These are phyloP conservation scores for Lerista edwardsae DNA, from an alignment of 2,797 vertebrate genomes.

Conservation along the genomic window DNA sequence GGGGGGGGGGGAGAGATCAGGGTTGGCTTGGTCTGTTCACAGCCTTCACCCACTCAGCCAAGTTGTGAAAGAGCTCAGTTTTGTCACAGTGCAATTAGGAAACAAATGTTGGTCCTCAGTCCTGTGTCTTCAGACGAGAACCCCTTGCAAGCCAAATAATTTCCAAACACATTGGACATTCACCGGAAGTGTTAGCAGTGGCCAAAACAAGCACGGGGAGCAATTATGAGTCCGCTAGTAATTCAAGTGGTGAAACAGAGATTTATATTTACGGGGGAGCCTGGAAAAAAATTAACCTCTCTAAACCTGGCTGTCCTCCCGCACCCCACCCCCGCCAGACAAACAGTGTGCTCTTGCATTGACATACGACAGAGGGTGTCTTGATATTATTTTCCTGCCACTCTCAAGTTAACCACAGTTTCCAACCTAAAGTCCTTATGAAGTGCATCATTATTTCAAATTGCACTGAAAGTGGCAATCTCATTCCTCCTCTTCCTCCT, in stretches of 20 bases:
- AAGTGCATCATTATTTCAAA: not conserved
- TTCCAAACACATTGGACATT: not conserved
- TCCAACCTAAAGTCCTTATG: not conserved
- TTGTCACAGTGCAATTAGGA: not conserved
- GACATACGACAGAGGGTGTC: not conserved
- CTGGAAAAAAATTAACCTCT: not conserved
- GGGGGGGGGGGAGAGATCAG: no score
- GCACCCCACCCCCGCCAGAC: not conserved
- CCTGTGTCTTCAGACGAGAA: not conserved
- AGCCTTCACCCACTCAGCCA: not conserved
- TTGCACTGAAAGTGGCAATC: not conserved
- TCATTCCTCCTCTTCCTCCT: no score
- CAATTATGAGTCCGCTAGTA: not conserved
- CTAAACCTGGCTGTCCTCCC: constrained; percentile 7
- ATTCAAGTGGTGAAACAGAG: constrained; percentile 11
- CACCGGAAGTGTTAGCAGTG: constrained; percentile 7
- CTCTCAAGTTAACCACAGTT: not conserved
- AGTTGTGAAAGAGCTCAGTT: not conserved
- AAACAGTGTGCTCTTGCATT: constrained; percentile 10
- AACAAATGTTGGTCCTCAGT: constrained; percentile 3
- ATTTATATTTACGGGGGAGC: constrained; percentile 12
- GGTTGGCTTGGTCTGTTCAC: not conserved
- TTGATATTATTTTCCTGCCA: not conserved
- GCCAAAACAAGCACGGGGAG: not conserved
- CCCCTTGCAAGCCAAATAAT: not conserved